Evolutionary conservation across 2,888 invertebrate genomes (phyloP), one percentile per base, ranked within the genome.

Genomic region (Troides oblongomaculatus): DNA sequence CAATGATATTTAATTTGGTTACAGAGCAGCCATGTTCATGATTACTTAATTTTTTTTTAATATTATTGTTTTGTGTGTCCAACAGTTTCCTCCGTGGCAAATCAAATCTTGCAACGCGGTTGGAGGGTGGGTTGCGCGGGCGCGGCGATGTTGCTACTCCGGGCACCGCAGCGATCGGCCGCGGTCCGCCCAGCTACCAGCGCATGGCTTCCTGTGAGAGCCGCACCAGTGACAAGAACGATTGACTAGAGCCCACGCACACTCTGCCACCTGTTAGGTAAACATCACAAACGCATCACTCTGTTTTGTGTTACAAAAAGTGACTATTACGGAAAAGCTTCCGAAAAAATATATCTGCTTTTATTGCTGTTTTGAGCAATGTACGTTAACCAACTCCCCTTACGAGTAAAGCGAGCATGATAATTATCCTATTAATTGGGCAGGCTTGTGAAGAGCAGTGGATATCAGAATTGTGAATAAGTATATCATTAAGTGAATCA

Each of bases 31-130:
- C 18, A 50, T 50, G 2, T 50, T 50, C 50, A 2, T 17, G 6
- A 18, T n/a, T 53, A n/a, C 6, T 18, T n/a, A 53, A 2, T 53
- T 7, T 53, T 53, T 6, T 53, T 53, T n/a, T n/a, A n/a, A 53
- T 53, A n/a, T 53, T 12, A 53, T n/a, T 53, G 53, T 53, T 17
- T 50, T 53, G n/a, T 23, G 23, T 96, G 53, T 67, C 21, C 50
- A 39, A 21, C 86, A 97, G 96, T 94, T 99, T 99, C 94, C 96
- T 99, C 93, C 95, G 97, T 73, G 97, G 98, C 70, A 98, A 98
- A 90, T 93, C 95, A 73, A 96, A 95, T 81, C 91, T 94, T 57
- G 85, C 86, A 21, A 80, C 77, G 69, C 86, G 91, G 73, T 79
- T 88, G 88, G 92, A 92, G 25, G 93, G 90, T 75, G 93, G 86